Evolutionary conservation across 2,797 vertebrate genomes (phyloP).

Genomic region (Anguilla anguilla): DNA sequence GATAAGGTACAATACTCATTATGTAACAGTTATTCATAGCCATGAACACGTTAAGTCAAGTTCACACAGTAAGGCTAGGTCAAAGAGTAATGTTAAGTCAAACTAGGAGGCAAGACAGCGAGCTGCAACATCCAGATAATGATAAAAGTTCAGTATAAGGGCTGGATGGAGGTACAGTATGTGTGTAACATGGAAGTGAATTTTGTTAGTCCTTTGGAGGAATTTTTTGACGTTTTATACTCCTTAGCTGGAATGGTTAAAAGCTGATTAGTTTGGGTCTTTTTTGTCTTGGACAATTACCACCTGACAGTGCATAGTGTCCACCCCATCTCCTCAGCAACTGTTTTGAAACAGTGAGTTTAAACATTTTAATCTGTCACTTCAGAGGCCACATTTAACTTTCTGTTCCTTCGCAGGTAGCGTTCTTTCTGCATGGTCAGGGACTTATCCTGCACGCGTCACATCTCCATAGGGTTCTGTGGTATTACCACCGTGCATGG

Average conservation of each 20-base stretch:
- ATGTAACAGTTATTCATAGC: no score
- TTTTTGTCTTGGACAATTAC: neutral
- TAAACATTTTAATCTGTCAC: neutral
- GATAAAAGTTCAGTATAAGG: no score
- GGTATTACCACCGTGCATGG: constrained; percentile 17
- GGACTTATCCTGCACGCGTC: constrained; percentile 5
- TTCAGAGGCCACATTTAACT: neutral
- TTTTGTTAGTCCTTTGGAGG: neutral
- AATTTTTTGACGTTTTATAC: neutral
- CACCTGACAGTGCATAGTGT: neutral
- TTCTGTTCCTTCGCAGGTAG: neutral
- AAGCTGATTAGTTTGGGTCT: neutral
- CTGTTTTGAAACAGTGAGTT: neutral
- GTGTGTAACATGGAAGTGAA: neutral
- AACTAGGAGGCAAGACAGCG: no score
- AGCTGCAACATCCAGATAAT: no score
- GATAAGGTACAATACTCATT: no score
- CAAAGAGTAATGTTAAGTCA: no score
- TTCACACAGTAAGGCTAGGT: no score
- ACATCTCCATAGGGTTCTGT: neutral
- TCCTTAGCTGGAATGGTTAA: neutral
- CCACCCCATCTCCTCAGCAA: neutral
- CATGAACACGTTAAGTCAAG: no score
- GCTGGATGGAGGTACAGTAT: no score
- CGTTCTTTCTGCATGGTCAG: neutral